phyloP scores from a whole-genome alignment of 1,140 invertebrate species.

The Anastrepha obliqua region DNA sequence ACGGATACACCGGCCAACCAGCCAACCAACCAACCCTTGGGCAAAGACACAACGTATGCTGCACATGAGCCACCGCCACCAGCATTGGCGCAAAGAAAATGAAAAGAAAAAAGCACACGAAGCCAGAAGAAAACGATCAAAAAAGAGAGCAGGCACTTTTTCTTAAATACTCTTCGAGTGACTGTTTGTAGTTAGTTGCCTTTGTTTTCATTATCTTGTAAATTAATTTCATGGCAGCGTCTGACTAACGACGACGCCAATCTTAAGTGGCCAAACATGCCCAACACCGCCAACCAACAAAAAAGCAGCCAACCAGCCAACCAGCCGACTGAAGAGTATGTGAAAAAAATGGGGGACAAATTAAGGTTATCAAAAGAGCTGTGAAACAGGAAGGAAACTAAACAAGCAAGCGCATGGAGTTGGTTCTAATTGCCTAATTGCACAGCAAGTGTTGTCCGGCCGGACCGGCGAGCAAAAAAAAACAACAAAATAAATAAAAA shows the following conservation, averaged over 20 bases:
- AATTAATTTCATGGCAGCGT: conserved; percentile 59
- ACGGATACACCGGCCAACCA: conserved; percentile 56
- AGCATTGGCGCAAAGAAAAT: conserved; percentile 23
- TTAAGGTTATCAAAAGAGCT: conserved; percentile 9
- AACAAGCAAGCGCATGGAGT: conserved; percentile 39
- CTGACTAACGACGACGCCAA: conserved; percentile 59
- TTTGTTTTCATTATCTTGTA: conserved; percentile 57
- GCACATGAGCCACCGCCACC: conserved; percentile 51
- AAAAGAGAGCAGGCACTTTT: conserved; percentile 28
- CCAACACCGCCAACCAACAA: neutral
- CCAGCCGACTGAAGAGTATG: neutral
- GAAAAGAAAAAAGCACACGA: conserved; percentile 32
- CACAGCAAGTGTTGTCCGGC: conserved; percentile 59
- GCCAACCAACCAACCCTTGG: conserved; percentile 15
- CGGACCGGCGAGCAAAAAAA: neutral
- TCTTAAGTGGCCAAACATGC: conserved; percentile 52
- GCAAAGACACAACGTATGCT: conserved; percentile 53
- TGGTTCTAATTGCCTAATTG: conserved; percentile 70
- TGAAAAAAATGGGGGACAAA: neutral
- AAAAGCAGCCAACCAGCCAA: neutral
- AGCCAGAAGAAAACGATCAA: conserved; percentile 42
- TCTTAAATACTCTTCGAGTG: conserved; percentile 37
- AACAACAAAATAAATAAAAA: neutral
- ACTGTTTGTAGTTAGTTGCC: neutral
- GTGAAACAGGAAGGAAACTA: conserved; percentile 20